Percentiles rank a stretch among this genome's conserved stretches.
Conservation (phyloP, 2,797 vertebrate genomes). For the Florisuga fusca region DNA sequence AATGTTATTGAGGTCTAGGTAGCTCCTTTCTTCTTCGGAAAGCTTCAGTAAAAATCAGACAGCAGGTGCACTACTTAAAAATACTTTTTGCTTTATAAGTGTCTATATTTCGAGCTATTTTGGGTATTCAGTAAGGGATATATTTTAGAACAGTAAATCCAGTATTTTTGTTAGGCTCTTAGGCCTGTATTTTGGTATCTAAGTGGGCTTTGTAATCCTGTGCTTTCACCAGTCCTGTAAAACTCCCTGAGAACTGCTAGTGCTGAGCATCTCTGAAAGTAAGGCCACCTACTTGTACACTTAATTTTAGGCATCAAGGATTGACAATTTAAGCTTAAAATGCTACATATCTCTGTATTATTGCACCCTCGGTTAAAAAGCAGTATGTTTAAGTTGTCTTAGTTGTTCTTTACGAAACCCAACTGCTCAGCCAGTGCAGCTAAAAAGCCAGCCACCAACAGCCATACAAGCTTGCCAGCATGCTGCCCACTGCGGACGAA, state of each 20-base stretch:
- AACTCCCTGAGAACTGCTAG: constrained; percentile 14
- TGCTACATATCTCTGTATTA: constrained; percentile 78
- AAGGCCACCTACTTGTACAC: constrained; percentile 26
- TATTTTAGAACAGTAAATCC: background rate
- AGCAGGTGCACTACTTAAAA: constrained; percentile 25
- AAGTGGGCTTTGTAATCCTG: background rate
- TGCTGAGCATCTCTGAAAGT: constrained; percentile 14
- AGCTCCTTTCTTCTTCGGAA: constrained; percentile 1
- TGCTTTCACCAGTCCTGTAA: background rate
- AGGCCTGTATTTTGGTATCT: background rate
- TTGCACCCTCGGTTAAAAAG: constrained; percentile 81
- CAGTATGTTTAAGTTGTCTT: constrained; percentile 76
- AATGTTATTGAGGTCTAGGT: background rate
- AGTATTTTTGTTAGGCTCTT: background rate
- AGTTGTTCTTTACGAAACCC: constrained; percentile 74
- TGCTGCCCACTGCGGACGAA: constrained; percentile 81
- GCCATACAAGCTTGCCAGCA: constrained; percentile 89
- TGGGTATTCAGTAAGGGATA: background rate
- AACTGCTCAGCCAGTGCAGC: constrained; percentile 84
- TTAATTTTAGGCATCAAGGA: constrained; percentile 69
- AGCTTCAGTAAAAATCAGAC: background rate
- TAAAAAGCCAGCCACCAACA: constrained; percentile 91
- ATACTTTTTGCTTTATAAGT: background rate
- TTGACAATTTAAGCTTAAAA: constrained; percentile 72
- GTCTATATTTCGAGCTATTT: background rate